Evolutionary conservation across 2,888 invertebrate species (phyloP).

Genomic region (Halocaridina rubra): DNA sequence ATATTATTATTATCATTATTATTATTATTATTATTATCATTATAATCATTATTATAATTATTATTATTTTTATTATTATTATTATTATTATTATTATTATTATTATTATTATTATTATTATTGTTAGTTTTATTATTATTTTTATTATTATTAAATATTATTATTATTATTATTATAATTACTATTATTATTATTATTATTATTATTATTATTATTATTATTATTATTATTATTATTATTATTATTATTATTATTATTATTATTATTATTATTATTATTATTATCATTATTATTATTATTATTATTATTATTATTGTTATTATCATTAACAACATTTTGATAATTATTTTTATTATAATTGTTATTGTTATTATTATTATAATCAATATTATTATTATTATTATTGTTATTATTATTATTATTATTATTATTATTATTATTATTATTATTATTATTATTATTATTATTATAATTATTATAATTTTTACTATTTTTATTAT

Average conservation of each 20-base stretch:
- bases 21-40: background rate
- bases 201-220: background rate
- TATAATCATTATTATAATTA: background rate
- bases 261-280: background rate
- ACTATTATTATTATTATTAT: background rate
- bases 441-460: background rate
- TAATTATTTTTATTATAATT: background rate
- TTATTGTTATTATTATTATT: background rate
- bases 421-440: background rate
- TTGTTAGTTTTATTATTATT: background rate
- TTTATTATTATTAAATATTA: background rate
- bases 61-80: background rate
- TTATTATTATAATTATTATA: background rate
- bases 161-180: background rate
- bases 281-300: background rate
- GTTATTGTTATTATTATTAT: background rate
- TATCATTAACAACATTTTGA: background rate
- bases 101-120: background rate
- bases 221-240: background rate
- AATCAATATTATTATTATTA: background rate
- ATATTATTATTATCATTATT: background rate
- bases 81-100: background rate
- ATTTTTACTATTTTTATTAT: background rate
- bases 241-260: background rate
- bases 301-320: background rate